Percentiles rank a stretch among this genome's conserved stretches.
Evolutionary conservation across 1,140 invertebrate species (phyloP).

Genomic region (Acromyrmex echinatior): DNA sequence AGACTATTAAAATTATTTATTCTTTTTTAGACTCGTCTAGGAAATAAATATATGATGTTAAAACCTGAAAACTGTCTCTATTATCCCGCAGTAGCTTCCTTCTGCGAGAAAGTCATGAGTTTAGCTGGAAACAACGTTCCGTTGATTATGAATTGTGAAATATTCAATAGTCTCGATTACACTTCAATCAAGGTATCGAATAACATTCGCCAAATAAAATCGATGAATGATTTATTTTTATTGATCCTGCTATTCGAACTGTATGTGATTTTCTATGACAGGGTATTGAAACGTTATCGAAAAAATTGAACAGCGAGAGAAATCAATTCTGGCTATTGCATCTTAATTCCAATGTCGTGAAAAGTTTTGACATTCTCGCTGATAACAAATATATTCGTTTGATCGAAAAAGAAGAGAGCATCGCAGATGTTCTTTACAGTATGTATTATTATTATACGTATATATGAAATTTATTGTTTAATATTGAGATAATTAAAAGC

Average conservation of each 20-base stretch:
- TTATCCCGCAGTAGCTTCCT: conserved; percentile 89
- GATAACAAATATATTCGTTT: conserved; percentile 73
- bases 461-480: background rate
- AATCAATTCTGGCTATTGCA: conserved; percentile 83
- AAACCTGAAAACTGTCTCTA: conserved; percentile 89
- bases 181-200: conserved; percentile 88
- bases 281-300: conserved; percentile 82
- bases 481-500: background rate
- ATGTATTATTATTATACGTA: background rate
- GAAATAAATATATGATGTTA: conserved; percentile 87
- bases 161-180: conserved; percentile 89
- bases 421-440: conserved; percentile 59
- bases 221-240: conserved; percentile 30
- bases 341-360: conserved; percentile 71
- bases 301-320: conserved; percentile 78
- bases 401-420: conserved; percentile 76
- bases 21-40: conserved; percentile 76
- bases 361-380: conserved; percentile 74
- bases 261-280: conserved; percentile 63
- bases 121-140: conserved; percentile 85
- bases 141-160: conserved; percentile 88
- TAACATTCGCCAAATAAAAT: background rate
- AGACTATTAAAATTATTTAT: conserved; percentile 12
- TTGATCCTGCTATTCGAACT: background rate
- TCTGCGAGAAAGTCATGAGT: conserved; percentile 86